A percentile compares a stretch with the other conserved stretches of the same genome.
Conservation (phyloP, 1,140 invertebrate species). For the Tribolium madens region DNA sequence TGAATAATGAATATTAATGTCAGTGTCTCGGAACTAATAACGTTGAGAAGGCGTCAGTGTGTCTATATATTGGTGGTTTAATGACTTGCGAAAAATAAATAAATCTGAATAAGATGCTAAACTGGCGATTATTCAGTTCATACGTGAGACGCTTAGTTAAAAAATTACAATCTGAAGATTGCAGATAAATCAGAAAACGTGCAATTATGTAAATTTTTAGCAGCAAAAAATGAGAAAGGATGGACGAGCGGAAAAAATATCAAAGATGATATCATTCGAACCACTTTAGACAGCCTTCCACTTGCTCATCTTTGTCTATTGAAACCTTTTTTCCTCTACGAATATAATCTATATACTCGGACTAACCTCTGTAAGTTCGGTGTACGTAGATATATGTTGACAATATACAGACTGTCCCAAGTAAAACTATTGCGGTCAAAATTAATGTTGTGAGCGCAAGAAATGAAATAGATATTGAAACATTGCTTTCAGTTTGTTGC, state of each 20-base stretch:
- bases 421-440: too few relatives aligned
- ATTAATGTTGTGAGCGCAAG: too few relatives aligned
- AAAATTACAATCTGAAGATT: background rate
- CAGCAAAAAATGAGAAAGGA: background rate
- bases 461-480: too few relatives aligned
- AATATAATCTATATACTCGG: too few relatives aligned
- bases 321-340: too few relatives aligned
- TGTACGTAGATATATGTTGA: too few relatives aligned
- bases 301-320: too few relatives aligned
- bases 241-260: background rate
- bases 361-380: too few relatives aligned
- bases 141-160: background rate
- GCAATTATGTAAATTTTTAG: background rate
- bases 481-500: too few relatives aligned
- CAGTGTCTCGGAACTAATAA: constrained; percentile 16
- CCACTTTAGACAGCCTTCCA: background rate
- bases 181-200: background rate
- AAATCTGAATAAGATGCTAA: background rate
- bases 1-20: constrained; percentile 28
- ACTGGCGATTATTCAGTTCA: background rate
- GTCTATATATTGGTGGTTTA: constrained; percentile 2
- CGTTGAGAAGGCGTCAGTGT: constrained; percentile 13
- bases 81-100: constrained; percentile 34
- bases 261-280: background rate
- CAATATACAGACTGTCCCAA: too few relatives aligned